Conservation (phyloP, 1,140 invertebrate species). For the Stenopsyche tienmushanensis region DNA sequence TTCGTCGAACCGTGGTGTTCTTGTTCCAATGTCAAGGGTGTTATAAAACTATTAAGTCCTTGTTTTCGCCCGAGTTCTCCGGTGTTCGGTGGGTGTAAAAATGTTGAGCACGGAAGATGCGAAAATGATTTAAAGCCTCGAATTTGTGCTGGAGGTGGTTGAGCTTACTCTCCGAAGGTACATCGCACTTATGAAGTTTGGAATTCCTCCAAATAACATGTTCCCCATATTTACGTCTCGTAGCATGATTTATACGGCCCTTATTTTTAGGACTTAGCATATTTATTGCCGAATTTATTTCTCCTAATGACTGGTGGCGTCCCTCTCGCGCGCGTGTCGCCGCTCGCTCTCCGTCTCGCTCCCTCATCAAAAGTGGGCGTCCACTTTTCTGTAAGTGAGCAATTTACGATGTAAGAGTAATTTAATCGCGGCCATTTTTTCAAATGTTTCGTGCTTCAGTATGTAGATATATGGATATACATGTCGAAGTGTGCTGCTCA, state of each 20-base stretch:
- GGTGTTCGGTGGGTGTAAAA: no score
- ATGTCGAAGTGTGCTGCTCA: no score
- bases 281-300: constrained; percentile 43
- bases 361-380: constrained; percentile 20
- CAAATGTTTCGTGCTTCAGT: no score
- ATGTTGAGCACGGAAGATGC: background rate
- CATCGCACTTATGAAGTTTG: constrained; percentile 17
- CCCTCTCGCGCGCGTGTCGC: constrained; percentile 20
- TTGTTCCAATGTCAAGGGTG: no score
- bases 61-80: no score
- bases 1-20: no score
- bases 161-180: background rate
- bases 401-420: constrained; percentile 40
- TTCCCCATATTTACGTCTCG: constrained; percentile 41
- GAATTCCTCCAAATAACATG: constrained; percentile 40
- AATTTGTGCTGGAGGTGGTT: background rate
- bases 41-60: no score
- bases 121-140: background rate
- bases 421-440: constrained; percentile 39
- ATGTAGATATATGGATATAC: no score
- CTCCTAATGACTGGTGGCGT: constrained; percentile 40
- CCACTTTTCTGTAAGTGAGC: constrained; percentile 35
- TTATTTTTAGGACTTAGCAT: constrained; percentile 43
- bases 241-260: constrained; percentile 41
- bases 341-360: constrained; percentile 7